Conservation (phyloP, 2,888 invertebrate genomes). For the Eretmocerus hayati region DNA sequence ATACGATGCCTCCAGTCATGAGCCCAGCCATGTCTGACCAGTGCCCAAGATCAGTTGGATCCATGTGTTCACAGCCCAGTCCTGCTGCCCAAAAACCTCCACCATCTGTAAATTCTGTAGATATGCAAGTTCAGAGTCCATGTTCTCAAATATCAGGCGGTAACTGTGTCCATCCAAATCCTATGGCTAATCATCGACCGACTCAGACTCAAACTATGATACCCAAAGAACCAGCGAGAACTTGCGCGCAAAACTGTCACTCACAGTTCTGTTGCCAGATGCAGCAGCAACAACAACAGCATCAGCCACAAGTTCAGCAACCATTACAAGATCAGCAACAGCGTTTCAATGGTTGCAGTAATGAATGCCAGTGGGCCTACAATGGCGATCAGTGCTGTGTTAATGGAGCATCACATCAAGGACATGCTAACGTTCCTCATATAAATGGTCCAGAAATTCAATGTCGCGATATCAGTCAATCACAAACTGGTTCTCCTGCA, state of each 20-base stretch:
- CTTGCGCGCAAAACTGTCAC: constrained; percentile 28
- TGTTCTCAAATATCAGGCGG: constrained; percentile 17
- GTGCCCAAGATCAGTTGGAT: constrained; percentile 22
- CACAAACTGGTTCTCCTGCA: constrained; percentile 44
- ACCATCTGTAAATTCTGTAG: constrained; percentile 8
- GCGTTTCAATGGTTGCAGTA: constrained; percentile 31
- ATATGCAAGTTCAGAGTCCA: constrained; percentile 22
- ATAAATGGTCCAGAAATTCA: constrained; percentile 57
- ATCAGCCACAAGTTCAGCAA: constrained; percentile 24
- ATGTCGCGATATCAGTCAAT: constrained; percentile 64
- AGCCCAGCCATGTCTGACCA: constrained; percentile 23
- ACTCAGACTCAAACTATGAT: constrained; percentile 7
- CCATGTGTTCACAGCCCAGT: constrained; percentile 24
- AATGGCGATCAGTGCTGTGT: constrained; percentile 49
- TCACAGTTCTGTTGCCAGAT: constrained; percentile 28
- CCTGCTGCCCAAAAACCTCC: constrained; percentile 21
- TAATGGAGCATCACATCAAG: constrained; percentile 11
- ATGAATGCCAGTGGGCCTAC: constrained; percentile 50
- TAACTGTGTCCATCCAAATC: constrained; percentile 22
- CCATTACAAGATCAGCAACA: constrained; percentile 30
- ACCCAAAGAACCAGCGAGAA: constrained; percentile 19
- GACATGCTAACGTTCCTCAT: too few relatives aligned
- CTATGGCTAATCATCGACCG: constrained; percentile 4
- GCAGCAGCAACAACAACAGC: constrained; percentile 30
- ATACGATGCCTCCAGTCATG: constrained; percentile 12